phyloP scores from a whole-genome alignment of 2,888 invertebrate genomes.

The Pogonocherus hispidulus region DNA sequence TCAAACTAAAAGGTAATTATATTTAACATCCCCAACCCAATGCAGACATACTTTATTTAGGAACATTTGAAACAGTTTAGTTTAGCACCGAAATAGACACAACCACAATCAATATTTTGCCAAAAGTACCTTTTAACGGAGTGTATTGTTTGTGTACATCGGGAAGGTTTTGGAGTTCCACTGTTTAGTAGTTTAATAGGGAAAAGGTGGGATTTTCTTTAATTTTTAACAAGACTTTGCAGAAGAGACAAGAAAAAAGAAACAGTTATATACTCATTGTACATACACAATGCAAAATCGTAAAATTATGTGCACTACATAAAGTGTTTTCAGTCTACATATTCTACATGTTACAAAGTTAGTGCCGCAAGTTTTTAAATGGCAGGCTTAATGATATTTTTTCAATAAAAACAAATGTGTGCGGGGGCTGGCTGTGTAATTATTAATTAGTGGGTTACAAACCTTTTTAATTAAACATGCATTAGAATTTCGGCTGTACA shows the following conservation, averaged over 20 bases:
- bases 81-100: not conserved
- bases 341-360: conserved; percentile 30
- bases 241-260: conserved; percentile 27
- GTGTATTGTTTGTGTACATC: conserved; percentile 27
- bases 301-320: conserved; percentile 28
- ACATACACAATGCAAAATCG: conserved; percentile 14
- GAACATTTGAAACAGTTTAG: too few relatives aligned
- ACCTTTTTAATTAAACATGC: conserved; percentile 39
- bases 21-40: too few relatives aligned
- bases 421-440: conserved; percentile 53
- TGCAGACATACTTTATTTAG: too few relatives aligned
- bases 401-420: conserved; percentile 43
- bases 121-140: not conserved
- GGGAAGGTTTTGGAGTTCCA: conserved; percentile 20
- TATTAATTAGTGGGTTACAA: conserved; percentile 25
- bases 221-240: conserved; percentile 18
- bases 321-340: conserved; percentile 25
- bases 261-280: conserved; percentile 22
- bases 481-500: conserved; percentile 53
- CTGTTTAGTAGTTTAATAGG: conserved; percentile 9
- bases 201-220: conserved; percentile 14
- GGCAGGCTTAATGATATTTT: conserved; percentile 30
- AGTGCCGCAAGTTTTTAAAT: conserved; percentile 21
- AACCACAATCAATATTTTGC: conserved; percentile 9
- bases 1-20: too few relatives aligned